phyloP scores from a whole-genome alignment of 2,888 invertebrate species.

The Zygaena filipendulae region DNA sequence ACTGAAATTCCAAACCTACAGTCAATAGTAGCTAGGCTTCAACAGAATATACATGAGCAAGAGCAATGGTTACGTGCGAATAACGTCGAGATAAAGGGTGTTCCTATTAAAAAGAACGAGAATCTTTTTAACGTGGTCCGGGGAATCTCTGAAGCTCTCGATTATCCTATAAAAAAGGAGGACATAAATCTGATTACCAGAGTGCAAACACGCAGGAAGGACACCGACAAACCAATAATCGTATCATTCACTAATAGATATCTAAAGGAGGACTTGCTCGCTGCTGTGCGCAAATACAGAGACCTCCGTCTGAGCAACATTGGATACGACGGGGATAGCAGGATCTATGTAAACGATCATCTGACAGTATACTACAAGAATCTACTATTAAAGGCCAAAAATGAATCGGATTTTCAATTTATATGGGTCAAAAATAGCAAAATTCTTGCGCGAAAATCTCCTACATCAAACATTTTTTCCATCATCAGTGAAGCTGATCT shows the following conservation, averaged over 20 bases:
- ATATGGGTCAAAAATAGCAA: too few relatives aligned
- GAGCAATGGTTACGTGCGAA: constrained; percentile 13
- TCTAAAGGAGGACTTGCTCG: constrained; percentile 4
- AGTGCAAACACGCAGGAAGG: constrained; percentile 1
- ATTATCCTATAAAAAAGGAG: constrained; percentile 1
- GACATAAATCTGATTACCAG: constrained; percentile 5
- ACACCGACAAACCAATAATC: constrained; percentile 2
- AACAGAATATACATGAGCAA: constrained; percentile 3
- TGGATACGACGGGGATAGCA: constrained; percentile 1
- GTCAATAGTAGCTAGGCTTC: constrained; percentile 6
- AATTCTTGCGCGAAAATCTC: too few relatives aligned
- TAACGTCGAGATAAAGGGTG: constrained; percentile 16
- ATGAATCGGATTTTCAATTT: too few relatives aligned
- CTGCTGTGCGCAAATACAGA: constrained; percentile 2
- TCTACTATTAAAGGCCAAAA: too few relatives aligned
- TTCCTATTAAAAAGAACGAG: constrained; percentile 17
- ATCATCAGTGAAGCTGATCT: too few relatives aligned
- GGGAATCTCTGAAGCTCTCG: constrained; percentile 2
- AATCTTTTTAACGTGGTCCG: constrained; percentile 10
- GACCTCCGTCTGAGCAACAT: not conserved
- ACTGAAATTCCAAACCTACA: constrained; percentile 8
- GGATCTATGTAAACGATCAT: constrained; percentile 3
- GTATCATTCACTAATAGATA: constrained; percentile 5
- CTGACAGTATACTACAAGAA: too few relatives aligned
- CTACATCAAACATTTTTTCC: too few relatives aligned